phyloP scores from a whole-genome alignment of 1,140 invertebrate species.

The Phymorhynchus buccinoides region DNA sequence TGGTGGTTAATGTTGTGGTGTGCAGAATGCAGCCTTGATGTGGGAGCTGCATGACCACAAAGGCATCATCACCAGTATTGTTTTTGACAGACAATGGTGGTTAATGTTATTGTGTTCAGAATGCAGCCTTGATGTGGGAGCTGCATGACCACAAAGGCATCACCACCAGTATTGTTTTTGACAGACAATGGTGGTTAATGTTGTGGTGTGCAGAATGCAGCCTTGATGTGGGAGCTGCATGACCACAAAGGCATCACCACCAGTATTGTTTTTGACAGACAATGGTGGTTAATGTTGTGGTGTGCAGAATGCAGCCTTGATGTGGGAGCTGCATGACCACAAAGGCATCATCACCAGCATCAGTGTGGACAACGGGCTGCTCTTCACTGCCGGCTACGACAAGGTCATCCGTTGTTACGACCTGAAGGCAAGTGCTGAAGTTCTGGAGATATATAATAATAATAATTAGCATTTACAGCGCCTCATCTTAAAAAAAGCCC shows the following conservation, averaged over 20 bases:
- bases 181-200: too few relatives aligned
- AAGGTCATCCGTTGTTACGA: slow-evolving; percentile 50
- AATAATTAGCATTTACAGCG: too few relatives aligned
- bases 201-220: too few relatives aligned
- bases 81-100: too few relatives aligned
- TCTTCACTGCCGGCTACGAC: slow-evolving; percentile 52
- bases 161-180: too few relatives aligned
- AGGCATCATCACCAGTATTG: slow-evolving; percentile 50
- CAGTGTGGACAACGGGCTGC: slow-evolving; percentile 38
- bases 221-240: too few relatives aligned
- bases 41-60: slow-evolving; percentile 47
- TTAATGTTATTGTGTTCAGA: too few relatives aligned
- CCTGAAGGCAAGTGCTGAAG: slow-evolving; percentile 48
- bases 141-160: too few relatives aligned
- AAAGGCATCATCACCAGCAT: slow-evolving; percentile 51
- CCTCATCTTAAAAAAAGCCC: too few relatives aligned
- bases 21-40: slow-evolving; percentile 48
- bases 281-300: not conserved
- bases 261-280: too few relatives aligned
- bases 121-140: not conserved
- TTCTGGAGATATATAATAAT: too few relatives aligned
- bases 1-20: not conserved
- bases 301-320: slow-evolving; percentile 48
- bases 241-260: too few relatives aligned
- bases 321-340: slow-evolving; percentile 46